Conservation (phyloP, 2,797 vertebrate genomes). For the Tenualosa ilisha region DNA sequence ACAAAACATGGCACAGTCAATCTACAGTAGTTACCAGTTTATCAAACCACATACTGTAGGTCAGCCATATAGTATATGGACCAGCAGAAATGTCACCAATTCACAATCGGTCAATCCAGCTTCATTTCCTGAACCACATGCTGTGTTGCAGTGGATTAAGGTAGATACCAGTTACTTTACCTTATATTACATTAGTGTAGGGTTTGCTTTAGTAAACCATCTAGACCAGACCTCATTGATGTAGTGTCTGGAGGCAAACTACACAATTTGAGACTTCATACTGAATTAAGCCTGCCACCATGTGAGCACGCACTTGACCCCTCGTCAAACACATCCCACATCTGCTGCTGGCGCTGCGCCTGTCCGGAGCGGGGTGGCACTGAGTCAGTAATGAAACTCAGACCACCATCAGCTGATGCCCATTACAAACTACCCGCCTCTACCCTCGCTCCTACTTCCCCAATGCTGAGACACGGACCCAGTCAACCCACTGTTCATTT, state of each 20-base stretch:
- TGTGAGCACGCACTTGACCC: neutral
- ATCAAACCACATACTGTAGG: too few relatives aligned
- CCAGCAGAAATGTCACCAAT: too few relatives aligned
- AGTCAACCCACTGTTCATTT: neutral
- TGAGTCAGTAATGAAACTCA: conserved; percentile 52
- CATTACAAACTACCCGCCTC: conserved; percentile 54
- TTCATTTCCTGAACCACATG: too few relatives aligned
- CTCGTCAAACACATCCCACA: neutral
- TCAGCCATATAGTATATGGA: neutral
- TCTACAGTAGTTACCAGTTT: neutral
- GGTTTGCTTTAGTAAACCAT: neutral
- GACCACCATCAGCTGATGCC: conserved; percentile 61
- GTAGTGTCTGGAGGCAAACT: neutral
- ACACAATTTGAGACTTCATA: neutral
- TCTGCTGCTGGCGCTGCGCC: neutral
- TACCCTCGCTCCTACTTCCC: conserved; percentile 32
- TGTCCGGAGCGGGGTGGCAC: conserved; percentile 26
- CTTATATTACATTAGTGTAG: too few relatives aligned
- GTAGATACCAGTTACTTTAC: too few relatives aligned
- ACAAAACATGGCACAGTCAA: neutral
- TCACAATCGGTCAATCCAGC: too few relatives aligned
- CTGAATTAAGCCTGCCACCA: neutral
- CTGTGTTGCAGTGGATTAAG: too few relatives aligned
- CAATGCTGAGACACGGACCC: neutral
- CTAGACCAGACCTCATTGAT: neutral